Conservation (phyloP, 2,797 vertebrate species). For the Aythya fuligula region DNA sequence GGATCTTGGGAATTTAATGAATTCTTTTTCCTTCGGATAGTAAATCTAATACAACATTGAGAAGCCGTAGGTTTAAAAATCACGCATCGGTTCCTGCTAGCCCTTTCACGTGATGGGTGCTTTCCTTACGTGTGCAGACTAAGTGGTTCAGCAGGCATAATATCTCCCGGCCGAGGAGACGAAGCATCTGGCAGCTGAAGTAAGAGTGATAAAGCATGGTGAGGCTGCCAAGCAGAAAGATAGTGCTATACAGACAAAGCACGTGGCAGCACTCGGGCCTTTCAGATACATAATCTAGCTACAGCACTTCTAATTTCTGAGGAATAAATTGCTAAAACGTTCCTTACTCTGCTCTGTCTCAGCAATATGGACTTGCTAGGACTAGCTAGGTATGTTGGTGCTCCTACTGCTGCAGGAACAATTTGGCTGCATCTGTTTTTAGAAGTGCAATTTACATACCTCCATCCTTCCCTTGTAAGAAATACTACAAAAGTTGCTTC, state of each 20-base stretch:
- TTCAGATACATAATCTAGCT: background rate
- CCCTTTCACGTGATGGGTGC: background rate
- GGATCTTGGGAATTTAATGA: background rate
- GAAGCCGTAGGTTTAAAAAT: background rate
- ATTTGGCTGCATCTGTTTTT: background rate
- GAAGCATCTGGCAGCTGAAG: background rate
- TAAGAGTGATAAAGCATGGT: background rate
- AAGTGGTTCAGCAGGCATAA: background rate
- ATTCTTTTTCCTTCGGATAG: background rate
- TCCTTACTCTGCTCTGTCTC: background rate
- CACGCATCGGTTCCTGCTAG: background rate
- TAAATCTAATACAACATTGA: background rate
- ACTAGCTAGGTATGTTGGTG: background rate
- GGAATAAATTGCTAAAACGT: background rate
- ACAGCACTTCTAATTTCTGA: background rate
- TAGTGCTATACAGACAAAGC: constrained; percentile 1
- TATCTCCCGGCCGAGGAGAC: background rate
- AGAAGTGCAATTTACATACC: background rate
- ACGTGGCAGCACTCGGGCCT: background rate
- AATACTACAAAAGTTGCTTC: rapidly evolving
- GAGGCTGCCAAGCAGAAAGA: constrained; percentile 40
- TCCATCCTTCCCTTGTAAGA: background rate
- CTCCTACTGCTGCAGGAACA: background rate
- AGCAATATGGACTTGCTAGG: background rate
- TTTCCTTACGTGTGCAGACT: background rate